Evolutionary conservation across 2,888 invertebrate genomes (phyloP), one percentile per base, ranked within the genome.

Genomic region (Malacosoma neustria): DNA sequence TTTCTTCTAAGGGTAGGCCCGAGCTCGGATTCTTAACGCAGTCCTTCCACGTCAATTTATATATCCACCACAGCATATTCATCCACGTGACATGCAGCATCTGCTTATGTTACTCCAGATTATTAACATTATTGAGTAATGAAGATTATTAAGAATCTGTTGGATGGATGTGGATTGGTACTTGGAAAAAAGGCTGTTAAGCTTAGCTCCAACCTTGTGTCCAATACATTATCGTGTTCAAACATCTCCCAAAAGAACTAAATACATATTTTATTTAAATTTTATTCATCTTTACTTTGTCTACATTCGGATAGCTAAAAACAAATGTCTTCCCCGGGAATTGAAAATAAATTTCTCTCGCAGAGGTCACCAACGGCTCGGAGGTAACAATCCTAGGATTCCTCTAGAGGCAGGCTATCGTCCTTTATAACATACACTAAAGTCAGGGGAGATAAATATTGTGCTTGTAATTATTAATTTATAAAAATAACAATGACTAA

Each of bases 351-450:
- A 48, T 56, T 49, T 53, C 39, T 34, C 51, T 52, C 46, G 48
- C 37, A 40, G 38, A 41, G 49, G 45, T 40, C 35, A 35, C 38
- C 37, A 46, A 44, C 48, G 34, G 42, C 42, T 49, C 46, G 44
- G 45, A 49, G 37, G 41, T 41, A 57, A 49, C 54, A 55, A 57
- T 57, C 50, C 43, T 38, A 31, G 39, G 40, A 40, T 43, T 42
- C 46, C 61, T 54, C 56, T 29, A 32, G 58, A 53, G 60, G 49
- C 47, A 30, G 46, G 45, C 54, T 50, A 54, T 57, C 48, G 49
- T 41, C 46, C 49, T 57, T 55, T 54, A 49, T 51, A 56, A 38
- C 42, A 43, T 32, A 36, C 34, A 43, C 40, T 43, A 38, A 30
- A 40, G 35, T 40, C 38, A 43, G 45, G 40, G 40, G 39, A 37